Conservation (phyloP, 2,888 invertebrate species). For the Adelognathus sp. region DNA sequence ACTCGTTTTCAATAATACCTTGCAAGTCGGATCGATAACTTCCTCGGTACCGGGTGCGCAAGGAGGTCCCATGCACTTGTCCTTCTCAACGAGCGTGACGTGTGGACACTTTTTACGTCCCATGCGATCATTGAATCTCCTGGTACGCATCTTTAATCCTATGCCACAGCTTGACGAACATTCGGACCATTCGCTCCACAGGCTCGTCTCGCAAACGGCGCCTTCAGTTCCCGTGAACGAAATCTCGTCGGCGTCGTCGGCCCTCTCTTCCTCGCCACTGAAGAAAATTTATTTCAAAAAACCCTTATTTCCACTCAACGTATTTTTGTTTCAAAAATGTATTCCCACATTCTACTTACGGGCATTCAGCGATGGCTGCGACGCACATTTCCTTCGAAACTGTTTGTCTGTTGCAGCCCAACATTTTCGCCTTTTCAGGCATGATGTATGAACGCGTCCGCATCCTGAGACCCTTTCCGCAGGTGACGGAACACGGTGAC, state of each 20-base stretch:
- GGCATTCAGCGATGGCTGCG: conserved; percentile 88
- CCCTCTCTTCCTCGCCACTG: conserved; percentile 75
- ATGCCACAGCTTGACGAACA: conserved; percentile 94
- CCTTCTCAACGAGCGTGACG: conserved; percentile 89
- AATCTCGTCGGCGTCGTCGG: conserved; percentile 74
- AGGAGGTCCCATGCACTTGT: conserved; percentile 89
- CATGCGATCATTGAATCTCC: conserved; percentile 87
- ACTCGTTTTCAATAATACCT: conserved; percentile 67
- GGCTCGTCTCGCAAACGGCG: conserved; percentile 85
- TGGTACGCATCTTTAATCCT: conserved; percentile 88
- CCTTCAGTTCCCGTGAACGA: conserved; percentile 35
- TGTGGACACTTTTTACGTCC: conserved; percentile 92
- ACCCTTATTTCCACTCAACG: neutral
- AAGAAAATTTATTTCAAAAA: conserved; percentile 1
- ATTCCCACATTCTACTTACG: conserved; percentile 82
- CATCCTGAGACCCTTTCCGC: conserved; percentile 85
- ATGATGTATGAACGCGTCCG: conserved; percentile 83
- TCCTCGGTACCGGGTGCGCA: conserved; percentile 84
- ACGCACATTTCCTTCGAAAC: conserved; percentile 96
- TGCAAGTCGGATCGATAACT: conserved; percentile 84
- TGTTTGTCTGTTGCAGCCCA: conserved; percentile 85
- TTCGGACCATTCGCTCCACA: conserved; percentile 92
- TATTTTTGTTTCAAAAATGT: no score
- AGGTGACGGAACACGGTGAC: conserved; percentile 86
- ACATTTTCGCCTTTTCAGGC: conserved; percentile 88